phyloP scores from a whole-genome alignment of 2,797 vertebrate genomes.

The Esox lucius region DNA sequence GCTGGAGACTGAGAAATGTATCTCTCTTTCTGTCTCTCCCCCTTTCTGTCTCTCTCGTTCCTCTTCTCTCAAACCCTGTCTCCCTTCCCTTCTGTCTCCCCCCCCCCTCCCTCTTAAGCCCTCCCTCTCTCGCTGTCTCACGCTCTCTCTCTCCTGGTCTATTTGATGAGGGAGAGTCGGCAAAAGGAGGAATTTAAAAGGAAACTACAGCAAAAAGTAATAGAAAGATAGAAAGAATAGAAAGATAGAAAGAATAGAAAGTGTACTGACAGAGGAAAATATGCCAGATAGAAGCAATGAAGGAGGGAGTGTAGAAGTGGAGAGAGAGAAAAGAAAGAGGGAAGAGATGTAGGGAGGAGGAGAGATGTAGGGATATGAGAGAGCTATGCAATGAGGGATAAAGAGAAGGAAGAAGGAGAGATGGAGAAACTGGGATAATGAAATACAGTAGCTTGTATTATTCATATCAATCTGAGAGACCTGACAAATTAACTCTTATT shows the following conservation, averaged over 20 bases:
- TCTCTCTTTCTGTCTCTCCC: conserved; percentile 3
- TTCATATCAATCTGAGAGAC: background rate
- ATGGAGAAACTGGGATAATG: too few relatives aligned
- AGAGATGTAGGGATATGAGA: too few relatives aligned
- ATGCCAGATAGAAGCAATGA: background rate
- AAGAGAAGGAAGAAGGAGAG: too few relatives aligned
- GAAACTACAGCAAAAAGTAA: background rate
- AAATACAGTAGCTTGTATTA: background rate
- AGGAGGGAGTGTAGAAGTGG: background rate
- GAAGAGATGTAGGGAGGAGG: background rate
- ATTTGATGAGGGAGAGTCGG: background rate
- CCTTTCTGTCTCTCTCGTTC: conserved; percentile 16
- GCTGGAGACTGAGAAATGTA: conserved; percentile 58
- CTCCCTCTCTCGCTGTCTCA: conserved; percentile 24
- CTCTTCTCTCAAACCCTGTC: conserved; percentile 23
- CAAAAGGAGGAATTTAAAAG: background rate
- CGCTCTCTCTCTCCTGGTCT: background rate
- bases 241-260: too few relatives aligned
- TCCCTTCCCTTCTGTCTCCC: conserved; percentile 32
- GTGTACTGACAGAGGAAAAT: background rate
- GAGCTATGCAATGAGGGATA: too few relatives aligned
- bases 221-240: too few relatives aligned
- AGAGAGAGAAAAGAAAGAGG: background rate
- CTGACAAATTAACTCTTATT: background rate
- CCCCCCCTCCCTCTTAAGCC: conserved; percentile 29